A percentile compares a stretch with the other conserved stretches of the same genome.
These are phyloP conservation scores for Nomada ferruginata DNA, from an alignment of 2,888 invertebrate genomes.

Conservation along the genomic window DNA sequence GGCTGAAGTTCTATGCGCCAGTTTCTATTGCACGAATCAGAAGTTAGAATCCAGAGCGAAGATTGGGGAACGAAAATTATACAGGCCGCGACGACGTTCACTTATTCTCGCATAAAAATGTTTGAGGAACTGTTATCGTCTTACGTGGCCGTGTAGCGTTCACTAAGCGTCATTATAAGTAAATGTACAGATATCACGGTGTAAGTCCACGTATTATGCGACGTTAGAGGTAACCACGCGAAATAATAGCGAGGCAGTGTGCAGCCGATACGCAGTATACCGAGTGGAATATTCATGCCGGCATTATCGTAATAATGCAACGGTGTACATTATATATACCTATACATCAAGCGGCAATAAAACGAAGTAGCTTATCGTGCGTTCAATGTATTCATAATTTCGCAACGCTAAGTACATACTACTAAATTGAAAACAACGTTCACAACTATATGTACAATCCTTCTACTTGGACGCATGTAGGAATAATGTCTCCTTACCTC, in stretches of 20 bases:
- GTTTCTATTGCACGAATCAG: too few species aligned
- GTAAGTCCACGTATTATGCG: conserved; percentile 21
- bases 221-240: conserved; percentile 9
- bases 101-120: conserved; percentile 12
- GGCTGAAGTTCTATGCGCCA: neutral
- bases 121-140: conserved; percentile 12
- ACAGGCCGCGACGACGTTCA: neutral
- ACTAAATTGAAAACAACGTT: neutral
- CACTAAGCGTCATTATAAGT: conserved; percentile 13
- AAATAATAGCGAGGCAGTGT: neutral
- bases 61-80: conserved; percentile 12
- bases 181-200: conserved; percentile 16
- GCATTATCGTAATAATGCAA: conserved; percentile 6
- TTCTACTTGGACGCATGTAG: neutral
- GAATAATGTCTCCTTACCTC: conserved; percentile 3
- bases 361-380: conserved; percentile 7
- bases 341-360: neutral
- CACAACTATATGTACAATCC: neutral
- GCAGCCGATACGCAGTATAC: neutral
- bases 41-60: neutral
- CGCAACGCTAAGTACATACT: neutral
- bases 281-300: conserved; percentile 11
- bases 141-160: too few species aligned
- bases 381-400: neutral
- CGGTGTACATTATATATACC: neutral